phyloP scores from a whole-genome alignment of 2,113 vertebrate genomes.

The Canis aureus region DNA sequence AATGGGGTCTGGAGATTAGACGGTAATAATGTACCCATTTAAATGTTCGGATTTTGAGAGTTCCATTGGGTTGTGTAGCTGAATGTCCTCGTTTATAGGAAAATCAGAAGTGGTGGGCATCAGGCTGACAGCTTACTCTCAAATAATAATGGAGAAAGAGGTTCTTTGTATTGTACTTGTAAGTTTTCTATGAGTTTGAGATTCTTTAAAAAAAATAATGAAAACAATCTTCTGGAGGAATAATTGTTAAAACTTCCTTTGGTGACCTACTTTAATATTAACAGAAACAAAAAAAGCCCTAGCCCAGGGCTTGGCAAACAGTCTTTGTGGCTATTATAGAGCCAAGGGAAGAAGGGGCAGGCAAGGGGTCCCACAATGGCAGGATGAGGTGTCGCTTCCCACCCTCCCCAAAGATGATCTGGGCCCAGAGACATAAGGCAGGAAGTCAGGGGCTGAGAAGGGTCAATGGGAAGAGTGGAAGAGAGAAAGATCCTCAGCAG shows the following conservation, averaged over 20 bases:
- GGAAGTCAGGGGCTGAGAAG: neutral
- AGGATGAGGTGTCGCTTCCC: neutral
- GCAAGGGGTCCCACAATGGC: neutral
- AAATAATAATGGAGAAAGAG: neutral
- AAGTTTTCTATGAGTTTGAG: neutral
- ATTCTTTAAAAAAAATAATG: neutral
- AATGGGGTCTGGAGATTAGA: neutral
- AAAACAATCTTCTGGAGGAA: neutral
- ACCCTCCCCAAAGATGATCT: neutral
- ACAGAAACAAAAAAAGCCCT: neutral
- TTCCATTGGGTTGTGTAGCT: neutral
- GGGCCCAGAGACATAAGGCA: neutral
- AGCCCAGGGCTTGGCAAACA: neutral
- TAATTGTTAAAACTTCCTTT: neutral
- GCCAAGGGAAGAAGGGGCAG: too few species aligned
- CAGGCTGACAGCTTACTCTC: neutral
- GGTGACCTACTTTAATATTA: conserved; percentile 30
- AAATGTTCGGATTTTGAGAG: neutral
- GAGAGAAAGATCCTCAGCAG: neutral
- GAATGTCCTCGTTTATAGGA: neutral
- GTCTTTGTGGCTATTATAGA: neutral
- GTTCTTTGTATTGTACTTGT: neutral
- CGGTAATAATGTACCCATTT: neutral
- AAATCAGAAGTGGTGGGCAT: neutral
- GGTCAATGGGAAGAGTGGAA: neutral